Percentiles rank a stretch among this genome's conserved stretches.
Evolutionary conservation across 2,113 vertebrate genomes (phyloP).

Genomic region (Vidua chalybeata): DNA sequence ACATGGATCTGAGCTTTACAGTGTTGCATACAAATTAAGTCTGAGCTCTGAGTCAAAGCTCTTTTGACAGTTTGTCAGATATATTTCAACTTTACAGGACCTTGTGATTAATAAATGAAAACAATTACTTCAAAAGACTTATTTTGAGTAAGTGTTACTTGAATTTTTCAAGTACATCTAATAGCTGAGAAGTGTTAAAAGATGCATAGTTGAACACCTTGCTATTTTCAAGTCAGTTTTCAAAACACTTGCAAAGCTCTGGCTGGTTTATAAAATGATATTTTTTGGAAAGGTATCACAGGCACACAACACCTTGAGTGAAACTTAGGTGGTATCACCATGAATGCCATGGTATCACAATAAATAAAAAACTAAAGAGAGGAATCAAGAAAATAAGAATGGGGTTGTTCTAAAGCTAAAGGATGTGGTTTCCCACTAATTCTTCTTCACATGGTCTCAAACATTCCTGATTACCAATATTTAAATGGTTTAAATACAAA

Average conservation of each 20-base stretch:
- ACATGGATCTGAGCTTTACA: background rate
- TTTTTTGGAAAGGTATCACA: background rate
- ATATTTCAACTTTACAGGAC: background rate
- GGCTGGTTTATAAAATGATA: background rate
- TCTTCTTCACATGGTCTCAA: background rate
- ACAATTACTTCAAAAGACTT: background rate
- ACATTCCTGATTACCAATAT: background rate
- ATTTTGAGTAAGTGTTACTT: background rate
- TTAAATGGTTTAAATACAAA: background rate
- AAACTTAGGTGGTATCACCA: background rate
- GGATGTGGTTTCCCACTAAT: background rate
- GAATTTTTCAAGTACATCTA: background rate
- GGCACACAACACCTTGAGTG: background rate
- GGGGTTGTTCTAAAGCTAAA: background rate
- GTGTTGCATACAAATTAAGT: background rate
- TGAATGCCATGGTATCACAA: background rate
- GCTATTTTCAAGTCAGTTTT: background rate
- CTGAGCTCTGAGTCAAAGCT: background rate
- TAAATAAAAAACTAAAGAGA: background rate
- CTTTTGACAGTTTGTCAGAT: background rate
- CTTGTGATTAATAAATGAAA: background rate
- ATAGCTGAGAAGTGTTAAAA: background rate
- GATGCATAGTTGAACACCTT: background rate
- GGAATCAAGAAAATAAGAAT: background rate
- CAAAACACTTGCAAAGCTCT: background rate